Evolutionary conservation across 2,113 vertebrate species (phyloP).

Genomic region (Sinocyclocheilus rhinocerous): DNA sequence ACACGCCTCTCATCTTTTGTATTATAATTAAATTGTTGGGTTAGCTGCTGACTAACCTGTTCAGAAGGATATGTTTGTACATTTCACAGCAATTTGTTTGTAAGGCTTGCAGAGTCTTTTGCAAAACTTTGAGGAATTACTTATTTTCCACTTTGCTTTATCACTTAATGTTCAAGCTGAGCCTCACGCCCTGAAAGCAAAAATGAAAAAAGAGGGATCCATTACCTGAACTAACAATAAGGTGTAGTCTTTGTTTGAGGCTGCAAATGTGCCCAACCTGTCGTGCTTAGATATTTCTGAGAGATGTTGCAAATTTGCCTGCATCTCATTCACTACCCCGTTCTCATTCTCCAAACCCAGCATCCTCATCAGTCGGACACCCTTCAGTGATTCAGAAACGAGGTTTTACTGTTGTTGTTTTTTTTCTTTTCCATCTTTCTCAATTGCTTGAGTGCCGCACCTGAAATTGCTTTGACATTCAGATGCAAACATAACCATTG

Average conservation of each 20-base stretch:
- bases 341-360: constrained; percentile 56
- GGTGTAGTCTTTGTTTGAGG: constrained; percentile 34
- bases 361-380: constrained; percentile 36
- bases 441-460: constrained; percentile 55
- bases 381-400: constrained; percentile 19
- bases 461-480: constrained; percentile 70
- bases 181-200: background rate
- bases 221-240: constrained; percentile 42
- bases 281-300: constrained; percentile 10
- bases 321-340: constrained; percentile 49
- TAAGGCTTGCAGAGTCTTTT: background rate
- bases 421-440: constrained; percentile 49
- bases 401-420: constrained; percentile 2
- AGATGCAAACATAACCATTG: constrained; percentile 62
- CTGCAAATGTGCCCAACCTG: constrained; percentile 52
- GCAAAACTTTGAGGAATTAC: background rate
- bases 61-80: background rate
- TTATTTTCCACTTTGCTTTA: constrained; percentile 25
- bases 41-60: constrained; percentile 4
- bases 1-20: background rate
- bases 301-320: constrained; percentile 35
- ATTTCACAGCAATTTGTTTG: background rate
- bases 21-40: background rate
- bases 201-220: constrained; percentile 26
- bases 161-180: constrained; percentile 15